Conservation (phyloP, 2,113 vertebrate species). For the Hepsetus odoe region DNA sequence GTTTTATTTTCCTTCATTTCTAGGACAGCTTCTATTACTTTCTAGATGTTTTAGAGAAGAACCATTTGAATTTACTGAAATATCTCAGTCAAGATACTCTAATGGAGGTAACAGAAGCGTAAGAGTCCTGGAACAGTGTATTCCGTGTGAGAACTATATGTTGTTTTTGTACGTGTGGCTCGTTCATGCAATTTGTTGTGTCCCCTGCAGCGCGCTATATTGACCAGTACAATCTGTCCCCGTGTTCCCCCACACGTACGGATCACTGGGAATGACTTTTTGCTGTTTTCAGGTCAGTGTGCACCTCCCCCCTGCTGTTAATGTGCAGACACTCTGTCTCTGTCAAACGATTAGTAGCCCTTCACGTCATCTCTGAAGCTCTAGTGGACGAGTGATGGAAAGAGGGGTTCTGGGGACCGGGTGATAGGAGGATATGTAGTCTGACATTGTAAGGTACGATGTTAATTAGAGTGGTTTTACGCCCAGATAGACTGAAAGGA, state of each 20-base stretch:
- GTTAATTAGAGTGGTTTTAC: no score
- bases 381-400: no score
- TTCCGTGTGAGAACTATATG: neutral
- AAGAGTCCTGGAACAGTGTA: neutral
- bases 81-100: no score
- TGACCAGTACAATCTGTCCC: conserved; percentile 29
- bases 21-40: no score
- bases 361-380: no score
- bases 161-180: neutral
- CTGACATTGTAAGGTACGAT: no score
- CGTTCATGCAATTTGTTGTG: neutral
- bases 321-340: neutral
- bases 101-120: neutral
- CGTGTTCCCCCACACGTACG: conserved; percentile 14
- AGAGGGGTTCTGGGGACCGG: no score
- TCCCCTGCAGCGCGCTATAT: neutral
- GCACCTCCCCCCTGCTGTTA: conserved; percentile 6
- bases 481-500: no score
- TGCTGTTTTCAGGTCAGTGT: conserved; percentile 52
- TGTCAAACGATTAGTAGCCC: neutral
- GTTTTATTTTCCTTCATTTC: no score
- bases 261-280: conserved; percentile 46
- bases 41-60: no score
- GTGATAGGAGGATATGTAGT: no score
- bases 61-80: no score